Base-by-base conservation (phyloP, 2,113 vertebrate species). In the Sylvilagus bachmani region DNA sequence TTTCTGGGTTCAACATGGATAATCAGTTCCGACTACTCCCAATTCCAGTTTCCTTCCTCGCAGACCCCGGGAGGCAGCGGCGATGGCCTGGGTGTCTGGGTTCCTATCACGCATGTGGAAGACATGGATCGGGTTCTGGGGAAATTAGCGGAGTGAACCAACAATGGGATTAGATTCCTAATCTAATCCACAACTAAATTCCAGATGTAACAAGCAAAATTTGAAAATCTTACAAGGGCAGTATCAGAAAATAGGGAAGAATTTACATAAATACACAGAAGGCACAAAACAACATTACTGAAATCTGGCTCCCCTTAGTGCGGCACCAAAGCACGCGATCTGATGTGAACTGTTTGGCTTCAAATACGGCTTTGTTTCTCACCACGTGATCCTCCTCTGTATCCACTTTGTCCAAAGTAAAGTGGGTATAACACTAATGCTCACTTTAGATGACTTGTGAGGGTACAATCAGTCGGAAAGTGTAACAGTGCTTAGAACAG, bases 191-290 rank as follows among this genome's bases (percentile, higher is more conserved):
- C 70, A 77, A 91, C 21, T 44, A 70, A 78, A 96, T 19, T 49
- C 17, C 44, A 95, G 94, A 93, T 38, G 33, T 62, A 55, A 84
- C 92, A 85, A 89, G 58, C 13, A 92, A 66, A 69, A 44, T 55
- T 80, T 84, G n/a, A 93, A 70, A 87, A 80, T 38, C 49, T 86
- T 84, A 88, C 61, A 84, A 87, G 84, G 74, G 25, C 36, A 49
- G 21, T 64, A 62, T 1, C 79, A 33, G 33, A 80, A 93, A 86
- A 86, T 0, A 73, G 36, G 8, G 31, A 64, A 85, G 38, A 22
- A 73, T 78, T 75, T 96, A 91, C 71, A 86, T 22, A 86, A 79
- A 92, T 10, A 70, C 1, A 75, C 9, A 12, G 92, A 92, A 88
- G 38, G 27, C 10, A 79, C 1, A 86, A 81, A 93, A 75, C 22